phyloP scores from a whole-genome alignment of 2,888 invertebrate species.

The Cantharis rustica region DNA sequence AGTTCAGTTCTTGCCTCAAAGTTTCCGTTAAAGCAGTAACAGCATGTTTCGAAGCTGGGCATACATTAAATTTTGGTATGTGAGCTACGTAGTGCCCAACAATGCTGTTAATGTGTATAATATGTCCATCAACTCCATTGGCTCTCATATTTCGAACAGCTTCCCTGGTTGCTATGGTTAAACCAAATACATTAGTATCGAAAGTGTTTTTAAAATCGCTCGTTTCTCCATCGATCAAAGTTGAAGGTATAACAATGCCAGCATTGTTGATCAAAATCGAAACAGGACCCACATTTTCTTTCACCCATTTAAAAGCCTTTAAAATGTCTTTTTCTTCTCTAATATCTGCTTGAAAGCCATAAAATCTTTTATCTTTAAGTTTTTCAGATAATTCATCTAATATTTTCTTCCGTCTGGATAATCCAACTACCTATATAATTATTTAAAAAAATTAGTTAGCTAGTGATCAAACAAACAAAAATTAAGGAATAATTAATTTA shows the following conservation, averaged over 20 bases:
- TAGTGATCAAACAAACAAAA: too few species aligned
- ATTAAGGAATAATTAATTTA: too few species aligned
- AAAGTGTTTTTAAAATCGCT: neutral
- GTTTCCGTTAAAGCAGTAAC: neutral
- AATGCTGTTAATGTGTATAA: neutral
- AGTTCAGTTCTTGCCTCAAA: neutral
- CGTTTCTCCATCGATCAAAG: neutral
- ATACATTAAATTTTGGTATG: neutral
- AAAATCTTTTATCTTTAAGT: neutral
- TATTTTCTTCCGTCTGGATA: neutral
- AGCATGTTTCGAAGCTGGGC: neutral
- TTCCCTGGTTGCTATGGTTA: neutral
- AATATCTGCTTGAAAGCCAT: neutral
- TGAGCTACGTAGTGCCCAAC: neutral
- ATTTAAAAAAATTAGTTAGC: too few species aligned
- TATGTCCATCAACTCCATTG: neutral
- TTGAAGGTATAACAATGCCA: neutral
- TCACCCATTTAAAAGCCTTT: neutral
- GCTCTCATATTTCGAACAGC: neutral
- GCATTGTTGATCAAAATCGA: neutral
- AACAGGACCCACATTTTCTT: neutral
- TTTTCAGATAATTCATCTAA: neutral
- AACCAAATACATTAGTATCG: neutral
- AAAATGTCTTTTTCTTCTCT: neutral
- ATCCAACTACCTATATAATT: neutral